Evolutionary conservation across 2,888 invertebrate species (phyloP).

Genomic region (Epirrita christyi): DNA sequence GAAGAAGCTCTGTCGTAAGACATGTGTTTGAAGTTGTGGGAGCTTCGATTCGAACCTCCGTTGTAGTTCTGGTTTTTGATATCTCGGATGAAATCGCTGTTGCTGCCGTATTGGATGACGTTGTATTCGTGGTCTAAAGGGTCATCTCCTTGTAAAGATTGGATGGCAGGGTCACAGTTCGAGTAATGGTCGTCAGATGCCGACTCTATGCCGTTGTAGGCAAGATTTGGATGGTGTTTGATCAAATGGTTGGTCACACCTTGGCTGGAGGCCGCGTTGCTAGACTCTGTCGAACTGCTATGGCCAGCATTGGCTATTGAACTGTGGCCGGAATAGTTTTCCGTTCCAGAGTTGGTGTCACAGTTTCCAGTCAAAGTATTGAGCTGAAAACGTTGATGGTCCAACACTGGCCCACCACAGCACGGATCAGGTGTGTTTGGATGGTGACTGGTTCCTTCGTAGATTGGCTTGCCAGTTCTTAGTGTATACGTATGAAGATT

Average conservation of each 20-base stretch:
- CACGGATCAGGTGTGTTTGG: slow-evolving; percentile 72
- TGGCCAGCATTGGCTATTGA: slow-evolving; percentile 83
- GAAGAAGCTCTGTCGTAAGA: slow-evolving; percentile 79
- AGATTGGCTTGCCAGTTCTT: slow-evolving; percentile 90
- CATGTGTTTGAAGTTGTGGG: slow-evolving; percentile 82
- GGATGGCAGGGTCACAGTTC: slow-evolving; percentile 80
- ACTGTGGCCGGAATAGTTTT: slow-evolving; percentile 86
- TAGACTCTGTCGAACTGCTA: slow-evolving; percentile 81
- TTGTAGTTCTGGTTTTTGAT: slow-evolving; percentile 84
- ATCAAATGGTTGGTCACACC: slow-evolving; percentile 81
- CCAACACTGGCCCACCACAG: slow-evolving; percentile 71
- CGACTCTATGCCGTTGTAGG: slow-evolving; percentile 79
- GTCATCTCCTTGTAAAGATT: slow-evolving; percentile 78
- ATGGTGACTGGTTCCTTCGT: slow-evolving; percentile 85
- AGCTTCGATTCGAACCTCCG: slow-evolving; percentile 76
- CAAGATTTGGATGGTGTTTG: slow-evolving; percentile 77
- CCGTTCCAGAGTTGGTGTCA: slow-evolving; percentile 86
- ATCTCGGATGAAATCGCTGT: slow-evolving; percentile 78
- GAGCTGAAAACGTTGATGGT: slow-evolving; percentile 79
- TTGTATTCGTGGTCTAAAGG: slow-evolving; percentile 82
- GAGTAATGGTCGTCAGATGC: slow-evolving; percentile 82
- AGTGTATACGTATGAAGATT: slow-evolving; percentile 93
- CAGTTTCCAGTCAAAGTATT: slow-evolving; percentile 84
- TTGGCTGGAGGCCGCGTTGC: slow-evolving; percentile 80
- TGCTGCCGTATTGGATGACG: slow-evolving; percentile 81